These are phyloP conservation scores for Bhutanitis thaidina DNA, from an alignment of 2,888 invertebrate species.

Conservation along the genomic window DNA sequence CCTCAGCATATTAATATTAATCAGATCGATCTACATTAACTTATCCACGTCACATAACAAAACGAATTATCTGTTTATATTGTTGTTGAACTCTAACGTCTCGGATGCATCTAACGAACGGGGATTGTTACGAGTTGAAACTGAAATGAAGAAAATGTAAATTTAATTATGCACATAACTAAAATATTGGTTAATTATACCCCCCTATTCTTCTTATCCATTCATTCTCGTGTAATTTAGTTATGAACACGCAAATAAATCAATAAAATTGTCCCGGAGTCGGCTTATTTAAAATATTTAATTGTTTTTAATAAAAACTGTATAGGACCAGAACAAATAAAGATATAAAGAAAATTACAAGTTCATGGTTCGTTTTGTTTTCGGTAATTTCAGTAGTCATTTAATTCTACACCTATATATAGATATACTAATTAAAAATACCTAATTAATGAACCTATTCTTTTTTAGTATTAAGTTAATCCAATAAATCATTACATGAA, in stretches of 20 bases:
- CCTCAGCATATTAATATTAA: constrained; percentile 2
- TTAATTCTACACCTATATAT: too few species aligned
- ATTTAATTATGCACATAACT: constrained; percentile 1
- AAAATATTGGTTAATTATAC: not conserved
- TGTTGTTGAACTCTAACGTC: not conserved
- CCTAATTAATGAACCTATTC: too few species aligned
- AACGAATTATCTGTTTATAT: not conserved
- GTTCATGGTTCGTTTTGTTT: not conserved
- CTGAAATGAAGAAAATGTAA: constrained; percentile 14
- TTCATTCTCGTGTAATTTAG: too few species aligned
- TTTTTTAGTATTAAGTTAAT: too few species aligned
- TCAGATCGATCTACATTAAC: not conserved
- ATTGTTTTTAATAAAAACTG: too few species aligned
- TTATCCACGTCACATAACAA: not conserved
- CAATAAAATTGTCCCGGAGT: too few species aligned
- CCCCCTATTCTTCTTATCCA: not conserved
- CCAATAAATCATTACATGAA: too few species aligned
- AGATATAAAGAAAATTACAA: too few species aligned
- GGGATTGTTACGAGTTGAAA: not conserved
- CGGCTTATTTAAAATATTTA: too few species aligned
- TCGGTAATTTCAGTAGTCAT: constrained; percentile 10
- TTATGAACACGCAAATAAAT: too few species aligned
- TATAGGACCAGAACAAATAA: too few species aligned
- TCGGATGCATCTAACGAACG: not conserved
- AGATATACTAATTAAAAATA: too few species aligned